Conservation (phyloP, 2,888 invertebrate genomes). For the Mythimna impura region DNA sequence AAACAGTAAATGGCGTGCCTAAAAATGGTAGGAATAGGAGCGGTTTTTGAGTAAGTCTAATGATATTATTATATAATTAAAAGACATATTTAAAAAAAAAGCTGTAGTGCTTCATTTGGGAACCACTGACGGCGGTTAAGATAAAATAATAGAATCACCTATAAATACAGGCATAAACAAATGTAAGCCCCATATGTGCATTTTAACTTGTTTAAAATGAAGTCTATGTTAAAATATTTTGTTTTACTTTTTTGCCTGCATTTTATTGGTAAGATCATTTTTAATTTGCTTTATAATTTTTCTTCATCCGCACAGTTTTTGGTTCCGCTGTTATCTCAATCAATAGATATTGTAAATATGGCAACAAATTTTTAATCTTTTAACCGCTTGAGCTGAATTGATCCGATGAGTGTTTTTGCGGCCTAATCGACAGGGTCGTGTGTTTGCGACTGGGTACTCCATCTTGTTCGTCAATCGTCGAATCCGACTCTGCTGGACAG, state of each 20-base stretch:
- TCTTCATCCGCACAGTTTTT: background rate
- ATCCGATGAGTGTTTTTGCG: too few relatives aligned
- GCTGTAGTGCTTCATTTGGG: background rate
- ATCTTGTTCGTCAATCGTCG: too few relatives aligned
- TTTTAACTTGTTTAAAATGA: constrained; percentile 5
- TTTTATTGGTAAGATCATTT: constrained; percentile 16
- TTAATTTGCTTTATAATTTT: background rate
- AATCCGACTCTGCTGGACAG: too few relatives aligned
- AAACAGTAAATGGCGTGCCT: too few relatives aligned
- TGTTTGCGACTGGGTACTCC: too few relatives aligned
- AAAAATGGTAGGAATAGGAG: background rate
- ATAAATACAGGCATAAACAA: constrained; percentile 12
- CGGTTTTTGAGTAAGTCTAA: background rate
- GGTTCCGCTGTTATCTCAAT: too few relatives aligned
- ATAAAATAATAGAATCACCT: background rate
- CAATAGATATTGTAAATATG: too few relatives aligned
- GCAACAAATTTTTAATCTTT: too few relatives aligned
- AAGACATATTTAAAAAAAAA: background rate
- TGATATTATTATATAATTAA: too few relatives aligned
- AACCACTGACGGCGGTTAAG: constrained; percentile 20
- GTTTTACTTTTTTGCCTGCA: constrained; percentile 12
- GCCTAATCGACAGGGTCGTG: too few relatives aligned
- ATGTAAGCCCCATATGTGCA: background rate
- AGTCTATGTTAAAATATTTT: constrained; percentile 21
- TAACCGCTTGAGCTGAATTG: too few relatives aligned